Evolutionary conservation across 2,113 vertebrate genomes (phyloP).

Genomic region (Apteryx owenii): DNA sequence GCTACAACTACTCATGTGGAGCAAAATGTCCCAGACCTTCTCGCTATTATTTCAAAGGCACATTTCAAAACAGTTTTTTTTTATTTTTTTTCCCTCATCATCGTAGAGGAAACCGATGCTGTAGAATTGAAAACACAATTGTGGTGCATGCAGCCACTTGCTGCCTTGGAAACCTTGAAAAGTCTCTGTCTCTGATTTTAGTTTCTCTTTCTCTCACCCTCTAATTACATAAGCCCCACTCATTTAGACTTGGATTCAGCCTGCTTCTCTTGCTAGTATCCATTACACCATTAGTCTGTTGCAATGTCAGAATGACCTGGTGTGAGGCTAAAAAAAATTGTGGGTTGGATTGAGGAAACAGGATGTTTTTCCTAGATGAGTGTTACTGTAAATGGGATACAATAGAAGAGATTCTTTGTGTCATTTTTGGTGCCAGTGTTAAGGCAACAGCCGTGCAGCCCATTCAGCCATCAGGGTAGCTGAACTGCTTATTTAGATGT

Average conservation of each 20-base stretch:
- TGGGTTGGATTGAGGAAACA: background rate
- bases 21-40: constrained; percentile 26
- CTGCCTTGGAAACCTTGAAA: constrained; percentile 73
- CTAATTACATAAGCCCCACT: constrained; percentile 60
- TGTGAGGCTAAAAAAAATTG: background rate
- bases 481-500: constrained; percentile 40
- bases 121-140: background rate
- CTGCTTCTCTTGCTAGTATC: constrained; percentile 23
- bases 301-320: background rate
- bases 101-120: background rate
- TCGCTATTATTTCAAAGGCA: constrained; percentile 30
- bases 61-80: constrained; percentile 25
- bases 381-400: accelerated
- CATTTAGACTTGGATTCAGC: constrained; percentile 20
- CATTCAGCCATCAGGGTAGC: background rate
- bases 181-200: background rate
- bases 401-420: background rate
- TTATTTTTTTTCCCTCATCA: background rate
- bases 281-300: background rate
- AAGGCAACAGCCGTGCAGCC: background rate
- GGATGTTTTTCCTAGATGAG: background rate
- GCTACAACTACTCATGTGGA: constrained; percentile 30
- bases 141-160: constrained; percentile 11
- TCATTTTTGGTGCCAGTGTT: background rate
- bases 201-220: constrained; percentile 46